phyloP scores from a whole-genome alignment of 2,113 vertebrate genomes.

The Cranoglanis bouderius region DNA sequence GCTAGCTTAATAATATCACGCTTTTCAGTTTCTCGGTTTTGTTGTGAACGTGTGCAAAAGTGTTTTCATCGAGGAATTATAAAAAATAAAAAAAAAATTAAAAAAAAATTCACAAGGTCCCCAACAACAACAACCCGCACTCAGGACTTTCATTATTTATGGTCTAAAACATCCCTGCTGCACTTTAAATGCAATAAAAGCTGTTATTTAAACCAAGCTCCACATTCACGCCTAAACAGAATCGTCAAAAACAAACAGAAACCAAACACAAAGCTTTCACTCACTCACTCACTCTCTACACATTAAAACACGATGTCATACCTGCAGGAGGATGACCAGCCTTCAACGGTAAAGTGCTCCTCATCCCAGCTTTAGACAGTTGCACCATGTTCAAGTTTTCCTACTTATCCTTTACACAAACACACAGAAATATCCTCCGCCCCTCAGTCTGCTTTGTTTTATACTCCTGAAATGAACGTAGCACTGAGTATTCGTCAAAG shows the following conservation, averaged over 20 bases:
- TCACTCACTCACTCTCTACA: neutral
- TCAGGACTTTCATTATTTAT: neutral
- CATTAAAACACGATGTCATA: conserved; percentile 31
- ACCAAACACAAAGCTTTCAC: neutral
- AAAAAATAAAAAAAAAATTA: neutral
- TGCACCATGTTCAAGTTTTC: conserved; percentile 66
- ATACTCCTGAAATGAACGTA: conserved; percentile 24
- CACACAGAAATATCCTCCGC: neutral
- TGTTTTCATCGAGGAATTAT: neutral
- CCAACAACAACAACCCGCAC: neutral
- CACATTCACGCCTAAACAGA: neutral
- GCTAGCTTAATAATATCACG: too few species aligned
- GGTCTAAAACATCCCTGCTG: neutral
- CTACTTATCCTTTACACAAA: neutral
- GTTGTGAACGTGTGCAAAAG: neutral
- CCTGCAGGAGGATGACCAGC: conserved; percentile 76
- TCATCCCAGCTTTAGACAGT: conserved; percentile 62
- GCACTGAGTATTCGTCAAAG: neutral
- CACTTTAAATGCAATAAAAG: neutral
- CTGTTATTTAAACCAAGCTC: neutral
- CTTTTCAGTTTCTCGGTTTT: neutral
- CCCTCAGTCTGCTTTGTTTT: neutral
- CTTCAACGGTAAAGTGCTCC: conserved; percentile 59
- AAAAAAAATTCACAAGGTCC: neutral
- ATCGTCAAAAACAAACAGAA: neutral